Percentiles rank a stretch among this genome's conserved stretches.
These are phyloP conservation scores for Neomicropteryx cornuta DNA, from an alignment of 1,140 invertebrate species.

Conservation along the genomic window DNA sequence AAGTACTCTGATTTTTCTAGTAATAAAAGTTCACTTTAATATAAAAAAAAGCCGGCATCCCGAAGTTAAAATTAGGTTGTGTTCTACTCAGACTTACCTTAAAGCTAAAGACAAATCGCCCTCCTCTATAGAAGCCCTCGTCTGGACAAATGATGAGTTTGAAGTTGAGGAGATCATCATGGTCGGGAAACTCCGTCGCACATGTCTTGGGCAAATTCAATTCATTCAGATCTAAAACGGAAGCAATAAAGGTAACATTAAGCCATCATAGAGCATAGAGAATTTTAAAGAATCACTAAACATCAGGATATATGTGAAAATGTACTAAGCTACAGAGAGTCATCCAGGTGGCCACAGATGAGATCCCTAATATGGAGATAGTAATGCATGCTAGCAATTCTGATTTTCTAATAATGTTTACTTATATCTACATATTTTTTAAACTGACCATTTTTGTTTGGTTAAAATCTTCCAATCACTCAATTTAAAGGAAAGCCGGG, in stretches of 20 bases:
- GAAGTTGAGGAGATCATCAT: conserved; percentile 92
- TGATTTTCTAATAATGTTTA: not conserved
- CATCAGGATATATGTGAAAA: not conserved
- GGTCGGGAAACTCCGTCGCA: conserved; percentile 90
- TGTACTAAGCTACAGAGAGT: not conserved
- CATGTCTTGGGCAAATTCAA: conserved; percentile 95
- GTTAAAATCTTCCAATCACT: too few relatives aligned
- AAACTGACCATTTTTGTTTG: too few relatives aligned
- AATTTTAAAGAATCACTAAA: not conserved
- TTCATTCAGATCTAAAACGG: conserved; percentile 89
- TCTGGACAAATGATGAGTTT: conserved; percentile 95
- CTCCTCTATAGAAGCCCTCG: conserved; percentile 94
- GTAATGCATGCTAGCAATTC: not conserved
- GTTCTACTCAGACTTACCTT: conserved; percentile 43
- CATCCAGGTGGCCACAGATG: not conserved
- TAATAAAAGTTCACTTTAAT: too few relatives aligned
- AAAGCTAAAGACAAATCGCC: conserved; percentile 93
- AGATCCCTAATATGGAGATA: not conserved
- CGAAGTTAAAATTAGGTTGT: too few relatives aligned
- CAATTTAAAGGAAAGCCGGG: too few relatives aligned
- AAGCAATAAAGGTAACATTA: conserved; percentile 10
- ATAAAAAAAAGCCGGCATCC: too few relatives aligned
- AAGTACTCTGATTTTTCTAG: too few relatives aligned
- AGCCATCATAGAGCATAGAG: conserved; percentile 3
- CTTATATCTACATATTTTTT: too few relatives aligned